These are phyloP conservation scores for Embiotoca jacksoni DNA, from an alignment of 2,113 vertebrate species.

Conservation along the genomic window DNA sequence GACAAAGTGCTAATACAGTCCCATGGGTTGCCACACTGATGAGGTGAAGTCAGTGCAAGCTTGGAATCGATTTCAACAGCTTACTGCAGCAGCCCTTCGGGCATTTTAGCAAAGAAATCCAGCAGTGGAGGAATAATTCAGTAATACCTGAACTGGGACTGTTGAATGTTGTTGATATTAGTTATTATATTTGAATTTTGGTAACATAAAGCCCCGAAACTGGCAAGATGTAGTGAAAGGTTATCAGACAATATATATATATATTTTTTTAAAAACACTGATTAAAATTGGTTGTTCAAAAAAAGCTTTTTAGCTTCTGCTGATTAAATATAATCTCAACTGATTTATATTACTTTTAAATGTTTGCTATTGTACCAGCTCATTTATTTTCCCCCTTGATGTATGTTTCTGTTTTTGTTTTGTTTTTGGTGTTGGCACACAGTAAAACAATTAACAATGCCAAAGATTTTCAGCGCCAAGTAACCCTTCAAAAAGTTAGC, in stretches of 20 bases:
- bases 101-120: constrained; percentile 50
- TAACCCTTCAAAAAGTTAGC: no score
- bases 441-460: no score
- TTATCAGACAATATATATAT: neutral
- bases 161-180: neutral
- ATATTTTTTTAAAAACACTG: neutral
- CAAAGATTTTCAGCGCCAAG: no score
- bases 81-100: constrained; percentile 50
- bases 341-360: no score
- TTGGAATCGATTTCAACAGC: constrained; percentile 74
- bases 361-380: no score
- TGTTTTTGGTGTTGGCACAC: no score
- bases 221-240: neutral
- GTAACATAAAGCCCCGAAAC: neutral
- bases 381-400: no score
- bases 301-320: no score
- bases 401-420: no score
- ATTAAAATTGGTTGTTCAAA: no score
- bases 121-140: constrained; percentile 51
- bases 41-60: constrained; percentile 69
- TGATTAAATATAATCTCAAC: no score
- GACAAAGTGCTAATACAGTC: constrained; percentile 62
- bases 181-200: neutral
- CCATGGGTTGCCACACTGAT: constrained; percentile 66
- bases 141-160: constrained; percentile 45